These are phyloP conservation scores for Grapholita molesta DNA, from an alignment of 1,140 invertebrate genomes.

Conservation along the genomic window DNA sequence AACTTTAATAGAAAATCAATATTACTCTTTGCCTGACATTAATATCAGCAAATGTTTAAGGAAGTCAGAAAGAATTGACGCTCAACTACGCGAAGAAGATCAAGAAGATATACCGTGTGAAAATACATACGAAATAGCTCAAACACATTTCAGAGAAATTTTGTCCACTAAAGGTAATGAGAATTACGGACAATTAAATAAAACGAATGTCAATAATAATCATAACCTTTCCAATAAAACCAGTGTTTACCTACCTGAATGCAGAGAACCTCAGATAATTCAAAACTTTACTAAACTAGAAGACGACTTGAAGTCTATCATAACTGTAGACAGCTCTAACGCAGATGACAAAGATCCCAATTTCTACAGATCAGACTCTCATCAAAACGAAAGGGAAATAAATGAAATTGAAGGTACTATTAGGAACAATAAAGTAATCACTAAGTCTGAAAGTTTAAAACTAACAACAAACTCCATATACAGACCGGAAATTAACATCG, in stretches of 20 bases:
- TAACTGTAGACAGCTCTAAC: conserved; percentile 67
- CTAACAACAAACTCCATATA: conserved; percentile 39
- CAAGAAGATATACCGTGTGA: conserved; percentile 65
- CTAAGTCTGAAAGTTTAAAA: conserved; percentile 67
- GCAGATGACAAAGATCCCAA: conserved; percentile 51
- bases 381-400: conserved; percentile 73
- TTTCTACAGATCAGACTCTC: conserved; percentile 55
- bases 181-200: conserved; percentile 68
- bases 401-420: conserved; percentile 75
- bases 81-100: conserved; percentile 79
- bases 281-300: conserved; percentile 64
- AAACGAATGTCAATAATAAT: conserved; percentile 39
- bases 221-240: conserved; percentile 32
- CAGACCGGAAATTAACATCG: conserved; percentile 50
- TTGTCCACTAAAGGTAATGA: conserved; percentile 50
- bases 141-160: conserved; percentile 63
- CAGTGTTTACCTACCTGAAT: conserved; percentile 38
- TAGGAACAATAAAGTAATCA: conserved; percentile 67
- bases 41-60: conserved; percentile 82
- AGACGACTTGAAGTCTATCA: conserved; percentile 71
- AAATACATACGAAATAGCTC: conserved; percentile 67
- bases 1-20: conserved; percentile 81
- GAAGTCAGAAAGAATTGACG: conserved; percentile 83
- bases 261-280: conserved; percentile 46
- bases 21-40: conserved; percentile 83